Evolutionary conservation across 1,140 invertebrate species (phyloP).

Genomic region (Drosophila obscura): DNA sequence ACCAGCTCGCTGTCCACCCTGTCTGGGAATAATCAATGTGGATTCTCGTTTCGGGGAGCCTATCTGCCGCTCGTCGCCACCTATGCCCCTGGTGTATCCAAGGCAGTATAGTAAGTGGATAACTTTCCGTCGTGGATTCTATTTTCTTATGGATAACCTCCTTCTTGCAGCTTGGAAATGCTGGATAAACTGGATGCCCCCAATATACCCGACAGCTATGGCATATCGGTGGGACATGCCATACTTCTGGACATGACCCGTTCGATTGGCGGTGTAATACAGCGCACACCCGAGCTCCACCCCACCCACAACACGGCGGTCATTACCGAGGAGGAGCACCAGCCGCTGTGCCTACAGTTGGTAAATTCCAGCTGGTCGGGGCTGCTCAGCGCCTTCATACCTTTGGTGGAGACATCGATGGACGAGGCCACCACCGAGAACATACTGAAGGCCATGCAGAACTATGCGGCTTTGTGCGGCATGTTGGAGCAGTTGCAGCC

Average conservation of each 20-base stretch:
- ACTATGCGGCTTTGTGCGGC: constrained; percentile 92
- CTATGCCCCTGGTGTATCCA: constrained; percentile 93
- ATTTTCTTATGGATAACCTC: not conserved
- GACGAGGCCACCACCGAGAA: constrained; percentile 95
- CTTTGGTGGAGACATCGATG: constrained; percentile 96
- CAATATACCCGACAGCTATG: constrained; percentile 96
- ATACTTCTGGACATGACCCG: constrained; percentile 95
- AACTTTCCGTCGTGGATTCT: no score
- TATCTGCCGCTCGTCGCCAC: constrained; percentile 94
- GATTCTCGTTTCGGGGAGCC: constrained; percentile 95
- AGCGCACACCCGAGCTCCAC: constrained; percentile 76
- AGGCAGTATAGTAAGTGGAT: constrained; percentile 93
- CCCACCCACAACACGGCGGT: constrained; percentile 83
- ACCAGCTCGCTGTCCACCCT: constrained; percentile 54
- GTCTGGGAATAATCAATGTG: constrained; percentile 89
- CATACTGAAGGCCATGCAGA: constrained; percentile 95
- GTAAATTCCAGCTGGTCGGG: constrained; percentile 98
- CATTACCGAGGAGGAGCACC: constrained; percentile 85
- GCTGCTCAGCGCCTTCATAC: constrained; percentile 94
- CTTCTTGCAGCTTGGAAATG: constrained; percentile 92
- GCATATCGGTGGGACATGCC: constrained; percentile 96
- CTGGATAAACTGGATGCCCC: constrained; percentile 97
- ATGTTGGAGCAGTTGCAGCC: constrained; percentile 88
- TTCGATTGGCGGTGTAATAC: constrained; percentile 86
- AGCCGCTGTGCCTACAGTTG: constrained; percentile 89